phyloP scores from a whole-genome alignment of 2,113 vertebrate genomes.

The Chinchilla lanigera region DNA sequence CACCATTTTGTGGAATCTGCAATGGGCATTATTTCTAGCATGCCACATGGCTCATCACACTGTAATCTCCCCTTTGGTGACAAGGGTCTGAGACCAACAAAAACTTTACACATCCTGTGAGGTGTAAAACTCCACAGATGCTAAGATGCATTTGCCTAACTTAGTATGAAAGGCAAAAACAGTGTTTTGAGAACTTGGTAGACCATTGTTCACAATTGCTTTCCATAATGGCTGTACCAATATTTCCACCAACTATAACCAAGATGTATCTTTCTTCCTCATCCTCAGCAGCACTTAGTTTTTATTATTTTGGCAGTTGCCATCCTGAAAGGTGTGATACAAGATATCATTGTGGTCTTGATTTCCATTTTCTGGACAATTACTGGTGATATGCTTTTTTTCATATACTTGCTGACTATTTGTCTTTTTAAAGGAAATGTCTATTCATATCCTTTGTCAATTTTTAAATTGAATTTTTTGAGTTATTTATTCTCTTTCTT shows the following conservation, averaged over 20 bases:
- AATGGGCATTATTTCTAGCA: not conserved
- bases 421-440: not conserved
- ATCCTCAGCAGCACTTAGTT: not conserved
- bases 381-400: not conserved
- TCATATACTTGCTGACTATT: not conserved
- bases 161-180: not conserved
- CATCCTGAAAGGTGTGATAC: not conserved
- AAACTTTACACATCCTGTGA: not conserved
- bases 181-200: not conserved
- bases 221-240: not conserved
- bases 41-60: not conserved
- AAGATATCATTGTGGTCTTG: not conserved
- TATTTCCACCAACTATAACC: not conserved
- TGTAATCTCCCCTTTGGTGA: not conserved
- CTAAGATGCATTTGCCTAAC: not conserved
- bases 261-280: not conserved
- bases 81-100: not conserved
- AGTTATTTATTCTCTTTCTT: not conserved
- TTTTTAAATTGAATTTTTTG: not conserved
- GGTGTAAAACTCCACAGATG: not conserved
- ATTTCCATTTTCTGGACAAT: not conserved
- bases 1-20: not conserved
- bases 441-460: not conserved
- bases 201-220: not conserved
- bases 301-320: not conserved